phyloP scores from a whole-genome alignment of 2,888 invertebrate genomes.

The Saturnia pavonia region DNA sequence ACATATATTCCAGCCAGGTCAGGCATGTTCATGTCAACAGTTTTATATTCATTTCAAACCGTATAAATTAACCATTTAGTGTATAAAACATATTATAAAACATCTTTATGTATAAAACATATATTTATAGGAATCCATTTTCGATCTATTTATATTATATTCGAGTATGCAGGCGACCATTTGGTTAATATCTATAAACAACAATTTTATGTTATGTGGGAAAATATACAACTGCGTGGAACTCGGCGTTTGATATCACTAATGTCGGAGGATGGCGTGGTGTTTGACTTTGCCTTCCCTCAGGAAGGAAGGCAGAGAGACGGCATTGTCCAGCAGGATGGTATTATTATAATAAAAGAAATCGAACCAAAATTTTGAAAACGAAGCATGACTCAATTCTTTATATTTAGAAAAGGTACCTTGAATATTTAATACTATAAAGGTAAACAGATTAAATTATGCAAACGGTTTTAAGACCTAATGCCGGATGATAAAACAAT shows the following conservation, averaged over 20 bases:
- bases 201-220: background rate
- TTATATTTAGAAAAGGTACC: background rate
- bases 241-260: too few relatives aligned
- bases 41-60: background rate
- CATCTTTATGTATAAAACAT: too few relatives aligned
- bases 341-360: too few relatives aligned
- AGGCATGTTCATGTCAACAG: background rate
- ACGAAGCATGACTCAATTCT: background rate
- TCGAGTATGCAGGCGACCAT: background rate
- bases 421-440: background rate
- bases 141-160: background rate
- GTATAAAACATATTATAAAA: too few relatives aligned
- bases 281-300: too few relatives aligned
- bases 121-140: background rate
- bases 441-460: background rate
- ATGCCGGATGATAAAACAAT: slow-evolving; percentile 3
- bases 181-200: background rate
- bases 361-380: background rate
- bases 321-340: too few relatives aligned
- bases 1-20: background rate
- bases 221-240: too few relatives aligned
- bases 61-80: too few relatives aligned
- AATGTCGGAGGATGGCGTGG: too few relatives aligned
- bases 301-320: too few relatives aligned
- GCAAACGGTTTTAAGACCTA: background rate